These are phyloP conservation scores for Desmodus rotundus DNA, from an alignment of 2,113 vertebrate species.

Conservation along the genomic window DNA sequence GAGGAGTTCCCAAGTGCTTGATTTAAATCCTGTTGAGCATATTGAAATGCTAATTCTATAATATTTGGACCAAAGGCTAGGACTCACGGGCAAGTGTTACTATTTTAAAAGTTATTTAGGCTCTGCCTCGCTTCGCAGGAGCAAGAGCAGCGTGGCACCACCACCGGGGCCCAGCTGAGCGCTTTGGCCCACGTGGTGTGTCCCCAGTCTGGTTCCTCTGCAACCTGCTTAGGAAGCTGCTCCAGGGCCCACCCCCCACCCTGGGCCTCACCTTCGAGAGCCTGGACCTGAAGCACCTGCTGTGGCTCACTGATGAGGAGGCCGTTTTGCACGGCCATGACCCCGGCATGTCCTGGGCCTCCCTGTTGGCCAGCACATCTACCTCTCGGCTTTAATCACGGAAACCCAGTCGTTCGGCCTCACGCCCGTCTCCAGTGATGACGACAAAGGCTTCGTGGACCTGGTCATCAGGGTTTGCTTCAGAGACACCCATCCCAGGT, in stretches of 20 bases:
- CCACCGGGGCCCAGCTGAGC: no score
- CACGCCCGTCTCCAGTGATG: conserved; percentile 94
- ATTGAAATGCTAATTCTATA: not conserved
- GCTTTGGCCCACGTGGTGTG: conserved; percentile 59
- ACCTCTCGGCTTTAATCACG: conserved; percentile 90
- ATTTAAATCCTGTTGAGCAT: not conserved
- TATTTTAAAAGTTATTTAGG: not conserved
- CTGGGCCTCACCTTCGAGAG: conserved; percentile 80
- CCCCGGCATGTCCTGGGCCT: no score
- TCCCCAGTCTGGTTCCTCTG: conserved; percentile 77
- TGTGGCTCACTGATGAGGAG: conserved; percentile 81
- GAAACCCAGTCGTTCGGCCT: conserved; percentile 91
- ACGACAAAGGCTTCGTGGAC: conserved; percentile 95
- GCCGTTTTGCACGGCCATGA: not conserved
- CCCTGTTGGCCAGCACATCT: conserved; percentile 90
- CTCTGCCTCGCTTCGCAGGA: no score
- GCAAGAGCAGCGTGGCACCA: rapidly evolving
- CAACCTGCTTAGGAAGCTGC: conserved; percentile 71
- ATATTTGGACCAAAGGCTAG: not conserved
- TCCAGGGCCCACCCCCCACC: conserved; percentile 58
- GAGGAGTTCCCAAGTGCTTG: not conserved
- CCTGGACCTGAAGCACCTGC: conserved; percentile 79
- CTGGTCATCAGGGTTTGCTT: conserved; percentile 96
- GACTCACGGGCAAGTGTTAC: not conserved
- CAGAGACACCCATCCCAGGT: conserved; percentile 90